Evolutionary conservation across 2,888 invertebrate genomes (phyloP).

Genomic region (Dryadula phaetusa): DNA sequence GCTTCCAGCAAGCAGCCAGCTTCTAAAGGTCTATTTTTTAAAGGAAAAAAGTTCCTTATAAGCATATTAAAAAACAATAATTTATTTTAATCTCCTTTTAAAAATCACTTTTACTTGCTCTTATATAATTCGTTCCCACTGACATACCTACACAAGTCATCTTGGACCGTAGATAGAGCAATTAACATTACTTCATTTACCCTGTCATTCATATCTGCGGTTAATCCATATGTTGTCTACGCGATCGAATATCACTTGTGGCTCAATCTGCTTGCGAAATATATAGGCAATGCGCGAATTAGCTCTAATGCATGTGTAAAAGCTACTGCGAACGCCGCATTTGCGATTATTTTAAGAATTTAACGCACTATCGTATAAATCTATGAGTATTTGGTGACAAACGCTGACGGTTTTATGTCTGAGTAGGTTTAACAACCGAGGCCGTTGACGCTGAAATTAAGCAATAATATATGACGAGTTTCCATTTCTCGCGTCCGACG

Average conservation of each 20-base stretch:
- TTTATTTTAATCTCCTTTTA: neutral
- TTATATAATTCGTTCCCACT: neutral
- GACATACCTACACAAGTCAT: neutral
- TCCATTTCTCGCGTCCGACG: slow-evolving; percentile 38
- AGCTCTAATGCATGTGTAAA: slow-evolving; percentile 20
- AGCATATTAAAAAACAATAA: neutral
- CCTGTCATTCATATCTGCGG: slow-evolving; percentile 42
- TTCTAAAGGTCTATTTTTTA: slow-evolving; percentile 65
- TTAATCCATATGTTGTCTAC: slow-evolving; percentile 9
- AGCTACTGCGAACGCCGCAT: slow-evolving; percentile 27
- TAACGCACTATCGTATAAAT: slow-evolving; percentile 19
- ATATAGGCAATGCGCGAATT: slow-evolving; percentile 24
- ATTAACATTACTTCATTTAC: slow-evolving; percentile 32
- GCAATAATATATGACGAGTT: slow-evolving; percentile 44
- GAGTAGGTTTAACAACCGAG: slow-evolving; percentile 2
- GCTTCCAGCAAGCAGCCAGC: slow-evolving; percentile 60
- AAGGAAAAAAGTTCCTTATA: neutral
- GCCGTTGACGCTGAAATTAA: slow-evolving; percentile 47
- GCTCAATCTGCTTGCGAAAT: slow-evolving; percentile 32
- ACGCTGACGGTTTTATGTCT: slow-evolving; percentile 9
- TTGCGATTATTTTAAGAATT: slow-evolving; percentile 23
- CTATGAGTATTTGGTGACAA: slow-evolving; percentile 14
- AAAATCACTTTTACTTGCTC: slow-evolving; percentile 17
- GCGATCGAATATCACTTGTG: slow-evolving; percentile 19
- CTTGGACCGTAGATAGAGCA: slow-evolving; percentile 16